Evolutionary conservation across 1,140 invertebrate species (phyloP), one percentile per base, ranked within the genome.

Genomic region (Sesamia nonagrioides): DNA sequence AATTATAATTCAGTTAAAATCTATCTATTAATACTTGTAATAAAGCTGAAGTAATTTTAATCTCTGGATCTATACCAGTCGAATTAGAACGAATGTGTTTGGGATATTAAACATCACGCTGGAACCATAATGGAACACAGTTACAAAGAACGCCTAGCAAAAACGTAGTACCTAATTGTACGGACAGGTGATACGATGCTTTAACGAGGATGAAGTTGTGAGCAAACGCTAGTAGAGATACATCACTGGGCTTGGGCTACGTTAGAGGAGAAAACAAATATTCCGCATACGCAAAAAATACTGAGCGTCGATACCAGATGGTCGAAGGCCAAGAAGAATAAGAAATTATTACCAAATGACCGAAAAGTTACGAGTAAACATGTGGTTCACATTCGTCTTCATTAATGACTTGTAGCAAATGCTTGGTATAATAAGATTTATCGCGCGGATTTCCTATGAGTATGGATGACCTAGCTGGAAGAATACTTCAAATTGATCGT

Each of bases 1-100:
- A 92, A 92, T 93, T 92, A 91, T 85, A 82, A 91, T 89, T 89
- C 88, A 89, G 90, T 81, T 86, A 86, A 94, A 93, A 93, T 89
- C 93, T 86, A 87, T 84, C 82, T 76, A 89, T 94, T 1, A 3
- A 6, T 40, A 40, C 37, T 8, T 40, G 5, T 9, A 8, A 40
- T 40, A n/a, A n/a, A n/a, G n/a, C n/a, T n/a, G n/a, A n/a, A n/a
- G n/a, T n/a, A n/a, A n/a, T n/a, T n/a, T n/a, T n/a, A n/a, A 27
- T 27, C 27, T 27, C 27, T 27, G 27, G 27, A 27, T 1, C 27
- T 27, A 27, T 1, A 27, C 27, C 1, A 27, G 27, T 27, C 27
- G 3, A 27, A 27, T 27, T 27, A 1, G 3, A 27, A 27, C 1
- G 27, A 27, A 1, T 27, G 3, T 27, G 1, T 27, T 27, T 27